phyloP scores from a whole-genome alignment of 2,888 invertebrate genomes.

The Capitulum mitella region DNA sequence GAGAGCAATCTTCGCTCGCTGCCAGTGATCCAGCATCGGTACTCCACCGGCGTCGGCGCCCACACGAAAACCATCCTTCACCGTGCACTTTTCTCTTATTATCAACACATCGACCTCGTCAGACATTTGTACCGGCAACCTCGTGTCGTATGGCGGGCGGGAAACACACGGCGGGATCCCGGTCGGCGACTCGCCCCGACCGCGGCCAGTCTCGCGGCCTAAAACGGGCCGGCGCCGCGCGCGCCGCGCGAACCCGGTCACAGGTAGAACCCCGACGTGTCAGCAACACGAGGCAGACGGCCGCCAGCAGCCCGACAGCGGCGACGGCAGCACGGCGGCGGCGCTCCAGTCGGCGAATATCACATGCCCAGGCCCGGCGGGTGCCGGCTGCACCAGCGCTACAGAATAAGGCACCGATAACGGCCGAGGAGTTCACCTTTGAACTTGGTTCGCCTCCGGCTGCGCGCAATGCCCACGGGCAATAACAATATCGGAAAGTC shows the following conservation, averaged over 20 bases:
- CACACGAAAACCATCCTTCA: no score
- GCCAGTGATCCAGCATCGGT: no score
- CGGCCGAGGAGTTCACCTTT: background rate
- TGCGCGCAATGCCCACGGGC: background rate
- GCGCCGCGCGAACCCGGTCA: no score
- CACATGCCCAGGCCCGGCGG: background rate
- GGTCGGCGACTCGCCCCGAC: background rate
- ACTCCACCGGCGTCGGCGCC: no score
- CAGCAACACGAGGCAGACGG: no score
- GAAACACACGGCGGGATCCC: background rate
- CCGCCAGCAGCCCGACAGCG: background rate
- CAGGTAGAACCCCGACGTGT: no score
- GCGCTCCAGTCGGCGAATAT: background rate
- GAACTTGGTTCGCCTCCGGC: background rate
- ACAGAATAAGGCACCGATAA: background rate
- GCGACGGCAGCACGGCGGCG: background rate
- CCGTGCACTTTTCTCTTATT: background rate
- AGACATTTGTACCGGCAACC: slow-evolving; percentile 1
- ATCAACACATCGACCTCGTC: background rate
- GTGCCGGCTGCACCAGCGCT: background rate
- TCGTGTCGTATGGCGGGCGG: slow-evolving; percentile 3
- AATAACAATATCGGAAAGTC: slow-evolving; percentile 4
- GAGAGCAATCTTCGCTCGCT: no score
- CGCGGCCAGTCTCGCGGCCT: no score
- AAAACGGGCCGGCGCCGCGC: no score